These are phyloP conservation scores for Andrena fulva DNA, from an alignment of 2,888 invertebrate species.

Conservation along the genomic window DNA sequence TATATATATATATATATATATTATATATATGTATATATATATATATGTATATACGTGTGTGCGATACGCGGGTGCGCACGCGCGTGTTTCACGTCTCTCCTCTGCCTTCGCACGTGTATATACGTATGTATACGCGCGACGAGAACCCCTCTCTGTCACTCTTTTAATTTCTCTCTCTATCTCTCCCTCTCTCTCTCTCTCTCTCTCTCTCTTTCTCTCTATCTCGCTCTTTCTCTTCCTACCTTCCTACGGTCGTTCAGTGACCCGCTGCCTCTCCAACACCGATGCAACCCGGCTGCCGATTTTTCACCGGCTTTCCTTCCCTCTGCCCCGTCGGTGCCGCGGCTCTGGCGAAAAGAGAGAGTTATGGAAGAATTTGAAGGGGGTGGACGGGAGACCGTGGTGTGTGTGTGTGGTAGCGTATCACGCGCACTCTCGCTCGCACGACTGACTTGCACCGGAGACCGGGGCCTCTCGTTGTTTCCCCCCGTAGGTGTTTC, in stretches of 20 bases:
- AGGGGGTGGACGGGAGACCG: constrained; percentile 9
- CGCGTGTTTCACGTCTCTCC: constrained; percentile 69
- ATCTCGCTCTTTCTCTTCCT: constrained; percentile 51
- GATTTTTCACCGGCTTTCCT: constrained; percentile 42
- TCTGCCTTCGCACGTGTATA: constrained; percentile 65
- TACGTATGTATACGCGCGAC: constrained; percentile 60
- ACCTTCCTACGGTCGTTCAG: constrained; percentile 67
- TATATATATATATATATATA: constrained; percentile 4
- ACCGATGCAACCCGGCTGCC: constrained; percentile 19
- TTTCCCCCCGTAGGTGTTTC: constrained; percentile 41
- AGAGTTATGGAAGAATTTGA: not conserved
- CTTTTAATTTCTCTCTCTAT: constrained; percentile 7
- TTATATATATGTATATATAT: constrained; percentile 12
- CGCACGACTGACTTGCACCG: constrained; percentile 36
- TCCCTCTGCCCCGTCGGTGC: constrained; percentile 8
- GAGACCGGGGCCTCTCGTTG: constrained; percentile 48
- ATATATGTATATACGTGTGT: constrained; percentile 15
- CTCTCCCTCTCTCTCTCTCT: constrained; percentile 37
- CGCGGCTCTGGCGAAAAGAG: constrained; percentile 2
- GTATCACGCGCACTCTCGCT: constrained; percentile 46
- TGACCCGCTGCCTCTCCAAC: constrained; percentile 62
- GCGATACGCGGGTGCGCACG: constrained; percentile 60
- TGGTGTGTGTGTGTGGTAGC: not conserved
- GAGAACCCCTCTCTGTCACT: constrained; percentile 58
- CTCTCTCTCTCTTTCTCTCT: constrained; percentile 13